Evolutionary conservation across 2,888 invertebrate genomes (phyloP).

Genomic region (Dorcus hopei): DNA sequence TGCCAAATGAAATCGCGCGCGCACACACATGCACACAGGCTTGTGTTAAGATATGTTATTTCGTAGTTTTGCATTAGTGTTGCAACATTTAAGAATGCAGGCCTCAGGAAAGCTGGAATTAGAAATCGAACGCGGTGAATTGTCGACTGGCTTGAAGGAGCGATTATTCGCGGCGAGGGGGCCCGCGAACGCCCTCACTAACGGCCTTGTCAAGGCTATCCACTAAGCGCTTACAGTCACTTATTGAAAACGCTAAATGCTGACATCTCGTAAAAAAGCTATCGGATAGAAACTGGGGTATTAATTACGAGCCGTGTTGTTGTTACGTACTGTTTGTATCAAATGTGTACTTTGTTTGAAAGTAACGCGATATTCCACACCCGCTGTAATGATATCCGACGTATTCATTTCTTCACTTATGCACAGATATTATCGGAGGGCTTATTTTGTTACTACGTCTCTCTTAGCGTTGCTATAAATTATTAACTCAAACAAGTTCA

Average conservation of each 20-base stretch:
- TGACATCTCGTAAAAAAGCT: neutral
- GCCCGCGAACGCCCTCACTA: conserved; percentile 37
- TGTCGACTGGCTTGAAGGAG: conserved; percentile 23
- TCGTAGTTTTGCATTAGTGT: neutral
- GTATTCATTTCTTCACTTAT: no score
- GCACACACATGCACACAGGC: no score
- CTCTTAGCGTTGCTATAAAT: no score
- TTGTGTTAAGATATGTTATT: conserved; percentile 1
- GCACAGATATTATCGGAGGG: no score
- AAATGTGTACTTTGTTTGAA: no score
- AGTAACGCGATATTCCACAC: no score
- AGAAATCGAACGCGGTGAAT: conserved; percentile 33
- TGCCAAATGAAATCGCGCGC: no score
- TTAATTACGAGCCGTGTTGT: neutral
- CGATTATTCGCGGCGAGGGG: conserved; percentile 21
- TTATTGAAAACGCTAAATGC: conserved; percentile 6
- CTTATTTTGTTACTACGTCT: no score
- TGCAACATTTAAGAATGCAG: conserved; percentile 1
- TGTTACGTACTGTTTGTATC: no score
- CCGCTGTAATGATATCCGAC: no score
- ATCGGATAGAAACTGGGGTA: neutral
- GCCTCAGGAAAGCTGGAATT: conserved; percentile 25
- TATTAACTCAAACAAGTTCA: no score
- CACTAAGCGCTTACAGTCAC: conserved; percentile 29
- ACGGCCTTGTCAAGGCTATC: conserved; percentile 45